Conservation (phyloP, 2,113 vertebrate species). For the Pongo pygmaeus region DNA sequence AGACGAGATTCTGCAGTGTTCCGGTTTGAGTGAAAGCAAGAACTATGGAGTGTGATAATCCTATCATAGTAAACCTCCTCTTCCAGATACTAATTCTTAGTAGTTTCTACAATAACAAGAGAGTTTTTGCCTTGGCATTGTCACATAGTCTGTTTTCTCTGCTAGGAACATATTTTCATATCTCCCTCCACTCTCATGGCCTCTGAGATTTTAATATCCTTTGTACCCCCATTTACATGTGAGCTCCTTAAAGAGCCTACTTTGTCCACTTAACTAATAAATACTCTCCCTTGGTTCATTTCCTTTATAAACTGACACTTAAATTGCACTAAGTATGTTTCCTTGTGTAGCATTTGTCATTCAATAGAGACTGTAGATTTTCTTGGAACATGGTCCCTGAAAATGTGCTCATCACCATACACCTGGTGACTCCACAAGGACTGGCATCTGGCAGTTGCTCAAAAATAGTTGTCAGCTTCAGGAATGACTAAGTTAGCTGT, state of each 20-base stretch:
- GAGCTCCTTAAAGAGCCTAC: background rate
- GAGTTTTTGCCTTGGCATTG: background rate
- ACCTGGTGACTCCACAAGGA: background rate
- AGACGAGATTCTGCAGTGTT: background rate
- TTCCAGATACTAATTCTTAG: background rate
- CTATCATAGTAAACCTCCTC: too few relatives aligned
- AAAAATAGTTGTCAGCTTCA: background rate
- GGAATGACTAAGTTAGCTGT: background rate
- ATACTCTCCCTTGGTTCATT: background rate
- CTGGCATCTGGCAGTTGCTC: background rate
- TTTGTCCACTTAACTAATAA: background rate
- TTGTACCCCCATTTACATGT: background rate
- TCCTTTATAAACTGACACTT: background rate
- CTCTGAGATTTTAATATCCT: background rate
- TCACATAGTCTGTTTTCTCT: background rate
- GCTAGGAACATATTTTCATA: background rate
- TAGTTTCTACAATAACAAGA: background rate
- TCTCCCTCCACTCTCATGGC: too few relatives aligned
- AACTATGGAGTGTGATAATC: accelerated
- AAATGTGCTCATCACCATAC: background rate
- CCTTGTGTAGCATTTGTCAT: background rate
- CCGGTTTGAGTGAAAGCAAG: background rate
- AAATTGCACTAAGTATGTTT: background rate
- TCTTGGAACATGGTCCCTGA: background rate
- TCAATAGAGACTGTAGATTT: background rate